Evolutionary conservation across 2,888 invertebrate species (phyloP).

Genomic region (Ctena decussata): DNA sequence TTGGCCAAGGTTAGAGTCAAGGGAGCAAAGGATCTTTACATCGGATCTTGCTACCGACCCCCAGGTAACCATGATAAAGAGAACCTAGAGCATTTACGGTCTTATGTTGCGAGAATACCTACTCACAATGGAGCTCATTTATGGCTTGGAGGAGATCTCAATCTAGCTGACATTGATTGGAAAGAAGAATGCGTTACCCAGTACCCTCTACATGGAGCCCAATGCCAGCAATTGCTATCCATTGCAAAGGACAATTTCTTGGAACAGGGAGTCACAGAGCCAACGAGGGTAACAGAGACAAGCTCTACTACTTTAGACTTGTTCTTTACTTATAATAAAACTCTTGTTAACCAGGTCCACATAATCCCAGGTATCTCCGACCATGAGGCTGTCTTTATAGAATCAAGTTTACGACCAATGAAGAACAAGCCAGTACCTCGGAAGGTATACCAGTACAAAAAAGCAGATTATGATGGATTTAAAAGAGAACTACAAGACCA

Average conservation of each 20-base stretch:
- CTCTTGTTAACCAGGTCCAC: slow-evolving; percentile 21
- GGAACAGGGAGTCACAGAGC: too few relatives aligned
- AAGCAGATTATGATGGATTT: background rate
- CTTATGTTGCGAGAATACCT: slow-evolving; percentile 3
- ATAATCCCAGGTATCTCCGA: too few relatives aligned
- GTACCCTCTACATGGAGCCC: too few relatives aligned
- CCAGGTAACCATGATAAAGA: too few relatives aligned
- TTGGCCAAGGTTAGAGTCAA: background rate
- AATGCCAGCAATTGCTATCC: too few relatives aligned
- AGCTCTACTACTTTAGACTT: background rate
- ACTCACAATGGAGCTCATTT: slow-evolving; percentile 1
- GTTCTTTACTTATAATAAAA: slow-evolving; percentile 37
- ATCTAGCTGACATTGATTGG: slow-evolving; percentile 30
- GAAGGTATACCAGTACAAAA: background rate
- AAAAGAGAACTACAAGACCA: background rate
- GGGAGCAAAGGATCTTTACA: background rate
- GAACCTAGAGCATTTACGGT: background rate
- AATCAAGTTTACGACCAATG: background rate
- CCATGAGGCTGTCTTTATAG: background rate
- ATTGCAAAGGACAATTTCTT: too few relatives aligned
- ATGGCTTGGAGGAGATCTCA: slow-evolving; percentile 31
- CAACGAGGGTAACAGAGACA: too few relatives aligned
- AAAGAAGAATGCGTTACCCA: background rate
- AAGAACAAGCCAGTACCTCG: background rate
- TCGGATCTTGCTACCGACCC: background rate